Conservation (phyloP, 2,888 invertebrate genomes). For the Protonemura montana region DNA sequence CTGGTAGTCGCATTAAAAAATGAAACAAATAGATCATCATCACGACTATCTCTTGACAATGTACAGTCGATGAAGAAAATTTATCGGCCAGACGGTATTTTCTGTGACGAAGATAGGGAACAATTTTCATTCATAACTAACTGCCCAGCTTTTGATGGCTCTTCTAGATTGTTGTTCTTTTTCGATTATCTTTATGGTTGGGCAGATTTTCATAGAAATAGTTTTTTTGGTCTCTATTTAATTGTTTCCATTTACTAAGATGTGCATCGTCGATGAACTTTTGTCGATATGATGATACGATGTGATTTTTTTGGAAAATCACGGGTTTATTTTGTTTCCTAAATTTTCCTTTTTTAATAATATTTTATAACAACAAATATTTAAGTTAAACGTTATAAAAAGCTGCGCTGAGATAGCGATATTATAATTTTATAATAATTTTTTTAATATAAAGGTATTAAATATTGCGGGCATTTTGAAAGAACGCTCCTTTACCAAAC, state of each 20-base stretch:
- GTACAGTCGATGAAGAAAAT: constrained; percentile 19
- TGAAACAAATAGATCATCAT: constrained; percentile 37
- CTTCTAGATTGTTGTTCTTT: neutral
- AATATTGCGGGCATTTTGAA: neutral
- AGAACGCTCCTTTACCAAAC: neutral
- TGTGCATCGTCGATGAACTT: too few species aligned
- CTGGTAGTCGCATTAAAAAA: constrained; percentile 7
- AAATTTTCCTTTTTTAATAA: too few species aligned
- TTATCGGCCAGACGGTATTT: neutral
- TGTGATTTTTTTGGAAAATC: too few species aligned
- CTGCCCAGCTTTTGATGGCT: neutral
- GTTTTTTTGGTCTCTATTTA: too few species aligned
- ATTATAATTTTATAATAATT: too few species aligned
- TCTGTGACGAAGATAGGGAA: neutral
- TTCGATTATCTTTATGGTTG: neutral
- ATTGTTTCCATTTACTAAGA: too few species aligned
- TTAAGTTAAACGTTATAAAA: too few species aligned
- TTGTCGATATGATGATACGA: too few species aligned
- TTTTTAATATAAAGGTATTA: neutral
- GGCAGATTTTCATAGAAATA: too few species aligned
- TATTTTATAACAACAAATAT: too few species aligned
- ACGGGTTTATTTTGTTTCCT: too few species aligned
- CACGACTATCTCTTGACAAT: constrained; percentile 27
- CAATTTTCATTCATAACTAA: neutral
- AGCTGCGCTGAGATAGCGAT: too few species aligned